Evolutionary conservation across 2,113 vertebrate genomes (phyloP).

Genomic region (Perca schrenkii): DNA sequence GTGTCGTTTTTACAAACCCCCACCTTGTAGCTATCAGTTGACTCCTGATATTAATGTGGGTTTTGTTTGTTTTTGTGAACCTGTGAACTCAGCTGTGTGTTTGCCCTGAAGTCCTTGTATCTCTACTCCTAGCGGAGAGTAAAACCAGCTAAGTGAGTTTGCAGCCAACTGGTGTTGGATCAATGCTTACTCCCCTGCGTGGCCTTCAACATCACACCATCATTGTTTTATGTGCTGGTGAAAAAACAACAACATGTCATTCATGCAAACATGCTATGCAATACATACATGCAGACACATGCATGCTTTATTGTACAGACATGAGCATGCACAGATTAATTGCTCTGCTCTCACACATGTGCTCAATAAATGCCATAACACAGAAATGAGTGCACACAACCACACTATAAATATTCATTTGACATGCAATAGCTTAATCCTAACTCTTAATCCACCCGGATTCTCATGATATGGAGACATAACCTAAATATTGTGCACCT

Average conservation of each 20-base stretch:
- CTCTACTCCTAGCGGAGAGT: constrained; percentile 20
- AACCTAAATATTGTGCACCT: constrained; percentile 65
- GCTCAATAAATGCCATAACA: constrained; percentile 15
- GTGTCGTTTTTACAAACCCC: constrained; percentile 27
- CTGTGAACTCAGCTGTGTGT: constrained; percentile 44
- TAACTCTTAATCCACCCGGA: constrained; percentile 55
- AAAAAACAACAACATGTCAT: neutral
- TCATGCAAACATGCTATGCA: neutral
- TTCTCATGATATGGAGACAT: constrained; percentile 59
- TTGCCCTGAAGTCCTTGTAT: constrained; percentile 49
- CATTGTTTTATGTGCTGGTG: neutral
- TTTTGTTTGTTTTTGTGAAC: constrained; percentile 60
- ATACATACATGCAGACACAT: constrained; percentile 7
- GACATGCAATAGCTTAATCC: constrained; percentile 53
- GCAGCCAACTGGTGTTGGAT: constrained; percentile 35
- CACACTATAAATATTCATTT: constrained; percentile 1
- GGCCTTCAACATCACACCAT: constrained; percentile 3
- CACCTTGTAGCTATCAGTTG: constrained; percentile 19
- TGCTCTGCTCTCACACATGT: neutral
- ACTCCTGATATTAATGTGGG: constrained; percentile 34
- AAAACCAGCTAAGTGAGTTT: constrained; percentile 49
- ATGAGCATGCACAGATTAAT: constrained; percentile 6
- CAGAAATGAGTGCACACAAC: constrained; percentile 20
- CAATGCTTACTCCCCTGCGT: constrained; percentile 1
- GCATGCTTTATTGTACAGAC: neutral